phyloP scores from a whole-genome alignment of 1,140 invertebrate species.

The Diplogasteroides magnus region DNA sequence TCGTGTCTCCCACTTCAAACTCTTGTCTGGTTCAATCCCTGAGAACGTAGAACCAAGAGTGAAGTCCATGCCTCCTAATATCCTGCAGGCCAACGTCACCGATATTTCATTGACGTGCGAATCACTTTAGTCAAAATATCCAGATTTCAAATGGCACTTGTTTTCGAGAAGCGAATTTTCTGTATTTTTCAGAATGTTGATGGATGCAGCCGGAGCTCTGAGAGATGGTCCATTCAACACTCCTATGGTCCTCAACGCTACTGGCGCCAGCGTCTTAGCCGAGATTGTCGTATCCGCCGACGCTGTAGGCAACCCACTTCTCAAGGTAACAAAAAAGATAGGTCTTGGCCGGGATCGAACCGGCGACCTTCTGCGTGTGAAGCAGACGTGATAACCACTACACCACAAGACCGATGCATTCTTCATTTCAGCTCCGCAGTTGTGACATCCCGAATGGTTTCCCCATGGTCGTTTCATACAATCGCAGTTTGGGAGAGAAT shows the following conservation, averaged over 20 bases:
- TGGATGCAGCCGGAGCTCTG: not conserved
- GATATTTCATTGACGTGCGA: not conserved
- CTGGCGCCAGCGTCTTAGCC: not conserved
- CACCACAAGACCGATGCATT: constrained; percentile 30
- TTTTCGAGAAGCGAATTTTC: not conserved
- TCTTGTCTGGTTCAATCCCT: not conserved
- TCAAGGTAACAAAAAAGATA: not conserved
- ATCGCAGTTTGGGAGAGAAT: not conserved
- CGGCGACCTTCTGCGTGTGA: constrained; percentile 41
- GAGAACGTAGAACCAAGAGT: not conserved
- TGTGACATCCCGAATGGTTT: not conserved
- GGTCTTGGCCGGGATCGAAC: constrained; percentile 37
- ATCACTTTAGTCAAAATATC: not conserved
- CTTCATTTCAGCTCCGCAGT: not conserved
- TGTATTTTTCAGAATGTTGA: not conserved
- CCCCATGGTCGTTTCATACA: not conserved
- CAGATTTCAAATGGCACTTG: not conserved
- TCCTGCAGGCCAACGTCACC: not conserved
- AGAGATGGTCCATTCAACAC: not conserved
- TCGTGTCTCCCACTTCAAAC: not conserved
- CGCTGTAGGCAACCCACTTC: not conserved
- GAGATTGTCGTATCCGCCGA: not conserved
- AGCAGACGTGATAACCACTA: constrained; percentile 42
- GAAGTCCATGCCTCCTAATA: not conserved
- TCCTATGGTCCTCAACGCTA: not conserved